Evolutionary conservation across 30 jellyfish, hydroid and myxozoan species (phyloP), one percentile per base, ranked within the genome.

Genomic region (Phacellophora camtschatica): DNA sequence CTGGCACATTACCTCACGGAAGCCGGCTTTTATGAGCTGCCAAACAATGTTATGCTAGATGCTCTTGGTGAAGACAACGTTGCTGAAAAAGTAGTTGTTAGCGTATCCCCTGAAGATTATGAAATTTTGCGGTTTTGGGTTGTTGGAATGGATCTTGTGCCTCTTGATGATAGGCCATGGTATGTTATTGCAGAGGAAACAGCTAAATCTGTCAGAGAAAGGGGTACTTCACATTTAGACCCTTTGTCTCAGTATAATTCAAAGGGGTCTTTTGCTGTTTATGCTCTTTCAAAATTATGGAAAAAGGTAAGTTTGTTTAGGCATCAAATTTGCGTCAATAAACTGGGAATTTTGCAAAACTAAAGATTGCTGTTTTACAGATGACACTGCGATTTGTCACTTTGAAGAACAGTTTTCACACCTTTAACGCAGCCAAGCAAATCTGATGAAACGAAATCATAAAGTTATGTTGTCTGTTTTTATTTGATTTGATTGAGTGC

Each of bases 81-180:
- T 34, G 90, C 83, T 4, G 96, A 85, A 54, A 51, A 70, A 48
- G 62, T 85, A 27, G 73, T 50, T 18, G 83, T 85, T 29, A 55
- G 42, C 39, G 83, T 85, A 29, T 72, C 90, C 23, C 89, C 90
- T 12, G 73, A 54, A 36, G 48, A 74, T 29, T 85, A 85, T 55
- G 96, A 32, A 25, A 66, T 74, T 15, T 57, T 85, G 46, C 39
- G 45, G 27, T 85, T 85, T 81, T 85, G 96, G 96, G 90, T 85
- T 3, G 43, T 85, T 45, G 96, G 96, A 7, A 85, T 85, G 96
- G 96, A 85, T 56, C 86, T 85, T 20, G 83, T 55, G 3, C 96
- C 96, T 35, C 34, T 85, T 8, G 96, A 85, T 51, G 86, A 72
- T 24, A 53, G 94, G 12, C 94, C 94, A 15, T 82, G 94, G 94